Evolutionary conservation across 2,113 vertebrate species (phyloP), one percentile per base, ranked within the genome.

Genomic region (Rhea pennata): DNA sequence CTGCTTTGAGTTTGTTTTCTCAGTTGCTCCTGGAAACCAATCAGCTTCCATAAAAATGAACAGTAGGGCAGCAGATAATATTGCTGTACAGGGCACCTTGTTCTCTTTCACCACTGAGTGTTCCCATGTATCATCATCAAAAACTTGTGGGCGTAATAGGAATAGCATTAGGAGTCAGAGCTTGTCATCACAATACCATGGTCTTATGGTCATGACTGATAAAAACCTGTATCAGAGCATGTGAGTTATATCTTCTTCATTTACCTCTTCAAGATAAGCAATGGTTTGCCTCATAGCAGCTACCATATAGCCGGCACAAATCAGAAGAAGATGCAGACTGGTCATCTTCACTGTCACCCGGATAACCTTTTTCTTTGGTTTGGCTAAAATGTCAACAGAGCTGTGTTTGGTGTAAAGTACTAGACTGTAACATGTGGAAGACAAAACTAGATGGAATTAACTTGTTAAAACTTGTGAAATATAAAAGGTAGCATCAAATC

Each of bases 171-270:
- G 75, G 20, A 95, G 40, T 74, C 66, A 39, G 91, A 92, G 54
- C 46, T 90, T 90, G 88, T 84, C 84, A 46, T 21, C 80, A 80
- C 46, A 90, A 69, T 94, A 46, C 39, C 59, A 51, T 72, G 54
- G 44, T 75, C 77, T 70, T 84, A 56, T 87, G 76, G 80, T 87
- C 90, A 91, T 67, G 86, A 94, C 86, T 95, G 93, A 95, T 77
- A 80, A 77, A 12, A 84, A 88, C 61, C 61, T 69, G 56, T 62
- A 31, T 59, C 51, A 62, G 53, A 92, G 29, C 67, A 50, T 62
- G 40, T 95, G 84, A 94, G 70, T 95, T 95, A 95, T 48, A 87
- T 73, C 59, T 33, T 90, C 20, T 88, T 51, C 80, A 66, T 84
- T 91, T 69, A 90, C 58, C 19, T 80, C 36, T 88, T 69, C 36